phyloP scores from a whole-genome alignment of 2,888 invertebrate genomes.

The Ophioninae sp. region DNA sequence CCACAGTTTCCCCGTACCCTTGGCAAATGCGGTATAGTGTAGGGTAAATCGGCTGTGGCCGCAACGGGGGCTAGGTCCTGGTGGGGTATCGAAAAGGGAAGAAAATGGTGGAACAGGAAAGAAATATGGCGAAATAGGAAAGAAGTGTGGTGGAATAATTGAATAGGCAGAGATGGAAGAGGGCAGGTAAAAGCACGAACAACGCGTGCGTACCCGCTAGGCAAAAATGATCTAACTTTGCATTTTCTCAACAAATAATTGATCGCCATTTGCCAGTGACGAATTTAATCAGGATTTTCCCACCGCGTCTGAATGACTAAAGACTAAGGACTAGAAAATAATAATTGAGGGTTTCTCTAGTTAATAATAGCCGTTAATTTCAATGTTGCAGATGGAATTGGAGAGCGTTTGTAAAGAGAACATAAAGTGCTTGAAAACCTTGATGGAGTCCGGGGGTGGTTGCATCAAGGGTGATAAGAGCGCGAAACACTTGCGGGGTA shows the following conservation, averaged over 20 bases:
- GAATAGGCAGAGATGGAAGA: no score
- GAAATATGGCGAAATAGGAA: no score
- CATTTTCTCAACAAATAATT: neutral
- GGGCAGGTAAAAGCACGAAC: no score
- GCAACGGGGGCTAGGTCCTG: no score
- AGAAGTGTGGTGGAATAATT: no score
- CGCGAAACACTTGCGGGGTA: constrained; percentile 78
- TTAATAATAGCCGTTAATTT: constrained; percentile 34
- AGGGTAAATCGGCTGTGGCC: no score
- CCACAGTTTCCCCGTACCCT: no score
- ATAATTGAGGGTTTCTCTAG: neutral
- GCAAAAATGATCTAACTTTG: neutral
- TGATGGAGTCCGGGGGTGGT: constrained; percentile 83
- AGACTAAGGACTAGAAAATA: neutral
- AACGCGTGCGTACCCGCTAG: no score
- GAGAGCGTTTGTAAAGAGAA: constrained; percentile 93
- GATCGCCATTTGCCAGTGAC: neutral
- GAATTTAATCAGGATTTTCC: neutral
- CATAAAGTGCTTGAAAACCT: constrained; percentile 89
- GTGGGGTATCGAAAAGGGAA: no score
- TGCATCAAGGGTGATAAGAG: constrained; percentile 77
- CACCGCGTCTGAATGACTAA: neutral
- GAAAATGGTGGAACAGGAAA: no score
- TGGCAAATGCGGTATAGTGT: no score
- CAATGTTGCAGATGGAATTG: constrained; percentile 88